phyloP scores from a whole-genome alignment of 2,113 vertebrate genomes.

The Rana temporaria region DNA sequence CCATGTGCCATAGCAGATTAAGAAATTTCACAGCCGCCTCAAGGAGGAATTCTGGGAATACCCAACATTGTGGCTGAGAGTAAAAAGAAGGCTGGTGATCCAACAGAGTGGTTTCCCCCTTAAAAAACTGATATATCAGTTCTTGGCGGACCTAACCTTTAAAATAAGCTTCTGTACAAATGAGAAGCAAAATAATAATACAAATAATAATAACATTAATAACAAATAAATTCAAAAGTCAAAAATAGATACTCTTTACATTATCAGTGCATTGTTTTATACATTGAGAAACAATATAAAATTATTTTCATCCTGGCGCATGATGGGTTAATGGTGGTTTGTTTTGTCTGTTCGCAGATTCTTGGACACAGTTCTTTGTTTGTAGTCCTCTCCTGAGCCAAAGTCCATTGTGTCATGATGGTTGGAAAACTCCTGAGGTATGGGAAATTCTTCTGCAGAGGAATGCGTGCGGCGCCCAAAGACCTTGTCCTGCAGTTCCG shows the following conservation, averaged over 20 bases:
- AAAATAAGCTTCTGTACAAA: slow-evolving; percentile 58
- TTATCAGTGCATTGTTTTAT: slow-evolving; percentile 68
- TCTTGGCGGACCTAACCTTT: neutral
- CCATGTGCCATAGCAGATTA: too few species aligned
- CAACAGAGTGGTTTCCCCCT: too few species aligned
- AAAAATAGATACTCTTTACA: slow-evolving; percentile 62
- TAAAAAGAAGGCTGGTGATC: too few species aligned
- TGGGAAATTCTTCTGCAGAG: slow-evolving; percentile 81
- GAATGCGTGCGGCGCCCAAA: slow-evolving; percentile 80
- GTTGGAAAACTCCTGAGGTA: slow-evolving; percentile 83
- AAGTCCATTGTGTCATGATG: slow-evolving; percentile 80
- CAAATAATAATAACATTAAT: slow-evolving; percentile 54
- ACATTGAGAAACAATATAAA: slow-evolving; percentile 59
- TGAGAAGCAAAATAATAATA: slow-evolving; percentile 57
- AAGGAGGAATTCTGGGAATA: too few species aligned
- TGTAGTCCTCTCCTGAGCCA: slow-evolving; percentile 89
- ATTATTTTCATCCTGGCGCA: slow-evolving; percentile 46
- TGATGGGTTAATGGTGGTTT: slow-evolving; percentile 65
- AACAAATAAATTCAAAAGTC: slow-evolving; percentile 64
- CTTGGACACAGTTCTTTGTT: slow-evolving; percentile 70
- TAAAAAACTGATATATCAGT: too few species aligned
- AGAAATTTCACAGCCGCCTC: too few species aligned
- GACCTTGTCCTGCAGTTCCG: slow-evolving; percentile 89
- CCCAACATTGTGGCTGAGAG: too few species aligned
- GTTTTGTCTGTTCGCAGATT: slow-evolving; percentile 75